These are phyloP conservation scores for Cerastoderma edule DNA, from an alignment of 2,888 invertebrate species.

Conservation along the genomic window DNA sequence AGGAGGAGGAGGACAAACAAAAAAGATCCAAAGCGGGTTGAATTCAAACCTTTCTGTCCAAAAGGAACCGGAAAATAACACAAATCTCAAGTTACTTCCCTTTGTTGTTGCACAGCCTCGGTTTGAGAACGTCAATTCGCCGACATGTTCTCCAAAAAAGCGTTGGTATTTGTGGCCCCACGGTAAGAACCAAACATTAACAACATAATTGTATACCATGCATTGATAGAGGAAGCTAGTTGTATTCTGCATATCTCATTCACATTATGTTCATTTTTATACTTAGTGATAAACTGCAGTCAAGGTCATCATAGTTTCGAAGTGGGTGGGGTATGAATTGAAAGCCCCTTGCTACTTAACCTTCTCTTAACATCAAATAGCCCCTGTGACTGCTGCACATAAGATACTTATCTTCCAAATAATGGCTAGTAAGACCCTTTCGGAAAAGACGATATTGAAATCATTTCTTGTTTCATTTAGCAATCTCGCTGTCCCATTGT, in stretches of 20 bases:
- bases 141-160: constrained; percentile 78
- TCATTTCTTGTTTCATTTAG: no score
- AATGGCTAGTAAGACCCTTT: no score
- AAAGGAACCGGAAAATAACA: no score
- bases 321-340: constrained; percentile 18
- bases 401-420: no score
- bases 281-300: background rate
- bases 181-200: constrained; percentile 63
- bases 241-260: background rate
- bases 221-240: background rate
- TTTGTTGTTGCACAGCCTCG: constrained; percentile 61
- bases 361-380: no score
- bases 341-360: no score
- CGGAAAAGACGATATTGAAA: no score
- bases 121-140: constrained; percentile 62
- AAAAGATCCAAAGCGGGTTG: no score
- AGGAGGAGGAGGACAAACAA: no score
- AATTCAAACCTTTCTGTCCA: no score
- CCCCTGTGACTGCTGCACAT: no score
- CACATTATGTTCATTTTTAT: background rate
- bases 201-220: background rate
- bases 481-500: no score
- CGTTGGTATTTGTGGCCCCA: constrained; percentile 71
- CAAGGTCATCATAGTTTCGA: constrained; percentile 1
- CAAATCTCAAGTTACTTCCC: constrained; percentile 12